phyloP scores from a whole-genome alignment of 2,888 invertebrate species.

The Troides aeacus region DNA sequence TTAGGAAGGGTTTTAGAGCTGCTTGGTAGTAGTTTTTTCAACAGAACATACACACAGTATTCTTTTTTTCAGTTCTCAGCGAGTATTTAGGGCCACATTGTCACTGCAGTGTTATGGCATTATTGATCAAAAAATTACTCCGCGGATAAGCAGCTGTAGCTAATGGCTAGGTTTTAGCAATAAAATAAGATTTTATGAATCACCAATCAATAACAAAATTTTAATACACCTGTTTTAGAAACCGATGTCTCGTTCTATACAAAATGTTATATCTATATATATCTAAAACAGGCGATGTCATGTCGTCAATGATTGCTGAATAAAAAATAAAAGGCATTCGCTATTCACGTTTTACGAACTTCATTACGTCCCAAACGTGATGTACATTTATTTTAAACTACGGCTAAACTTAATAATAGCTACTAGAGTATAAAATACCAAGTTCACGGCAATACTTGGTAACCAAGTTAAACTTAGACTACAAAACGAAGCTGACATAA shows the following conservation, averaged over 20 bases:
- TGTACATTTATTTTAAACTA: background rate
- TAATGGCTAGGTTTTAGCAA: too few relatives aligned
- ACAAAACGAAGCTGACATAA: conserved; percentile 3
- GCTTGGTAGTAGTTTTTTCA: too few relatives aligned
- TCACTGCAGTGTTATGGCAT: too few relatives aligned
- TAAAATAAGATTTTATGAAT: too few relatives aligned
- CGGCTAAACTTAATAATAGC: background rate
- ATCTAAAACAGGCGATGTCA: background rate
- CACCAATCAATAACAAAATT: background rate
- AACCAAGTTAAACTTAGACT: conserved; percentile 3
- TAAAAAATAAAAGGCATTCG: background rate
- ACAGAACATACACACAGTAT: too few relatives aligned
- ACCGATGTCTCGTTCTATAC: background rate
- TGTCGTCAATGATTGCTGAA: background rate
- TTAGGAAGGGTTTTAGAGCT: too few relatives aligned
- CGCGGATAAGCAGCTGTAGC: too few relatives aligned
- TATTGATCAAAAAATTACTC: too few relatives aligned
- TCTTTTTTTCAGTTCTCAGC: too few relatives aligned
- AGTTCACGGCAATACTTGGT: background rate
- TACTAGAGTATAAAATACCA: background rate
- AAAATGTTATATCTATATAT: background rate
- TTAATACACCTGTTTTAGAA: background rate
- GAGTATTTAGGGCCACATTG: too few relatives aligned
- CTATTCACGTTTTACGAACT: background rate
- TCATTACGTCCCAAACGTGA: conserved; percentile 1